Conservation (phyloP, 2,888 invertebrate species). For the Epirrita christyi region DNA sequence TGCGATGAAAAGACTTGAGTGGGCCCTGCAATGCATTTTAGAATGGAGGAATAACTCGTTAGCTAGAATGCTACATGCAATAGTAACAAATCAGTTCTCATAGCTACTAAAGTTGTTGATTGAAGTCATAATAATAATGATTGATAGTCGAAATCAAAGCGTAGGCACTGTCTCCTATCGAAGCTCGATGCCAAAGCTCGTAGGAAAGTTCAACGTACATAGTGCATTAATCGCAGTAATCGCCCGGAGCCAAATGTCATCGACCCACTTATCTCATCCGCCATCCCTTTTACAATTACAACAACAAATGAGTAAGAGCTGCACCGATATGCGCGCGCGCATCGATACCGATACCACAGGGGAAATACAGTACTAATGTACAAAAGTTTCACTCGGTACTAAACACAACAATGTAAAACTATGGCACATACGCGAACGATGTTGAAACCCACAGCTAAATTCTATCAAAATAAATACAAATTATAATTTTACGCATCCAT, state of each 20-base stretch:
- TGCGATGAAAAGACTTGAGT: no score
- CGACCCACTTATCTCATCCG: slow-evolving; percentile 84
- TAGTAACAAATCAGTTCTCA: slow-evolving; percentile 21
- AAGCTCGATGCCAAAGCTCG: slow-evolving; percentile 69
- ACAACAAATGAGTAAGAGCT: slow-evolving; percentile 84
- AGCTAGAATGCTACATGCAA: no score
- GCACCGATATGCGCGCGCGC: slow-evolving; percentile 74
- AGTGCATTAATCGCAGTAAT: slow-evolving; percentile 84
- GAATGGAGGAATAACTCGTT: no score
- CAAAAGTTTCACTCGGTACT: slow-evolving; percentile 4
- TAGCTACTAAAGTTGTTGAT: slow-evolving; percentile 24
- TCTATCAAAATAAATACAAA: no score
- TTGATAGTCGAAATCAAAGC: slow-evolving; percentile 42
- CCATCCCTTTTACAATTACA: slow-evolving; percentile 84
- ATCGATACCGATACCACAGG: slow-evolving; percentile 64
- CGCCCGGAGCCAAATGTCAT: slow-evolving; percentile 82
- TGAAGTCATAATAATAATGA: slow-evolving; percentile 25
- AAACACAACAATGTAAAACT: not conserved
- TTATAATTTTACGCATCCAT: no score
- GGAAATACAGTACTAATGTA: slow-evolving; percentile 14
- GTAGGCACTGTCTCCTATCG: slow-evolving; percentile 52
- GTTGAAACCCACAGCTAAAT: not conserved
- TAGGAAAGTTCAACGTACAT: slow-evolving; percentile 83
- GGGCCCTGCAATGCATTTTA: no score
- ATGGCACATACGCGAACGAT: not conserved